Percentiles rank a stretch among this genome's conserved stretches.
Conservation (phyloP, 2,113 vertebrate species). For the Ochotona princeps region DNA sequence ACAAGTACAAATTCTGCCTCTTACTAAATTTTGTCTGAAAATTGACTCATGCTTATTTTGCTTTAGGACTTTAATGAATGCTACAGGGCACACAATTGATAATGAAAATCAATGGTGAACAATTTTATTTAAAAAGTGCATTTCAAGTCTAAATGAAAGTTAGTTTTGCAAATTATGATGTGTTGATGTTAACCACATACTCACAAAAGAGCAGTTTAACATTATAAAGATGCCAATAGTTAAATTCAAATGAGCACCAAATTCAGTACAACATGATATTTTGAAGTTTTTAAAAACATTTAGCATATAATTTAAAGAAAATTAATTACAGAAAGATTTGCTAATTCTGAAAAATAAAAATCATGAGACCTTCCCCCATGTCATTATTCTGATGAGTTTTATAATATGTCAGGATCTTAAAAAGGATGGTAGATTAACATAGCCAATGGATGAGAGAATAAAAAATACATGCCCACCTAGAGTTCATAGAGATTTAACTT, state of each 20-base stretch:
- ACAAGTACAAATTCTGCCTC: slow-evolving; percentile 2
- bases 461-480: not conserved
- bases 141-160: not conserved
- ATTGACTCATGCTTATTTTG: not conserved
- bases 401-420: not conserved
- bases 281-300: not conserved
- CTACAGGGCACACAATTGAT: not conserved
- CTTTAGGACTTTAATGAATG: not conserved
- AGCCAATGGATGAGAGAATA: not conserved
- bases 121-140: not conserved
- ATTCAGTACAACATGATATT: slow-evolving; percentile 4
- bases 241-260: not conserved
- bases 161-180: not conserved
- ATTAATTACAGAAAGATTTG: not conserved
- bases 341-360: not conserved
- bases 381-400: not conserved
- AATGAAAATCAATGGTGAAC: not conserved
- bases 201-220: not conserved
- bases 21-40: not conserved
- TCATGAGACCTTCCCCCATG: not conserved
- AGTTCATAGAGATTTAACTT: not conserved
- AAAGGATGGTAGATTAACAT: not conserved
- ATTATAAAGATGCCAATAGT: not conserved
- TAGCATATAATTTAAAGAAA: not conserved
- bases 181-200: not conserved